These are phyloP conservation scores for Orthonyx spaldingii DNA, from an alignment of 2,113 vertebrate genomes.

Conservation along the genomic window DNA sequence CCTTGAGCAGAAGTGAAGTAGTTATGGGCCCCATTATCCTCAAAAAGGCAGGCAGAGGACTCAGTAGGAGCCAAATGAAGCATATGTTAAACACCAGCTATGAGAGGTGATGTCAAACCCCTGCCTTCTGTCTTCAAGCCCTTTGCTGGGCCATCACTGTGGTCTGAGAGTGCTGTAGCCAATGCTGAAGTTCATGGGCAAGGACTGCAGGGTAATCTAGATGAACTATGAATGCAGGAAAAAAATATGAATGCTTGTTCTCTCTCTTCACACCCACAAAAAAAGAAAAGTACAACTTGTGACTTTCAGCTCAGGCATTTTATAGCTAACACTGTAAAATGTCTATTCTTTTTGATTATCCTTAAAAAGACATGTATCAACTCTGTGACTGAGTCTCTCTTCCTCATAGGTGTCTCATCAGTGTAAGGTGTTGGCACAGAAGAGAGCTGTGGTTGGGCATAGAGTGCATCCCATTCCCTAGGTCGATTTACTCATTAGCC, in stretches of 20 bases:
- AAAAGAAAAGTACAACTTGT: neutral
- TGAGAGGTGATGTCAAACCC: neutral
- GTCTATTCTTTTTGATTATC: neutral
- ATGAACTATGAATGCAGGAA: neutral
- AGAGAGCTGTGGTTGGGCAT: neutral
- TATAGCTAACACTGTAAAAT: neutral
- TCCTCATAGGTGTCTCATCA: neutral
- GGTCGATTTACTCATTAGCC: neutral
- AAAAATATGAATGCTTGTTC: neutral
- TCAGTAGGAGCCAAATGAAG: neutral
- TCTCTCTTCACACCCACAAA: neutral
- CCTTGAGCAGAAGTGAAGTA: neutral
- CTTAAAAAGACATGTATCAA: neutral
- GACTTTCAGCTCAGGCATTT: neutral
- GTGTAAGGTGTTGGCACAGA: neutral
- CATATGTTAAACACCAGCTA: neutral
- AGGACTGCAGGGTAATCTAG: neutral
- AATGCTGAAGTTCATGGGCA: neutral
- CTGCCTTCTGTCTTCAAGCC: neutral
- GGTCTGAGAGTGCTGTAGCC: neutral
- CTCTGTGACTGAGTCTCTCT: neutral
- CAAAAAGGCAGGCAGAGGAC: neutral
- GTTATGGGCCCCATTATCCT: neutral
- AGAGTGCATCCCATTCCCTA: neutral
- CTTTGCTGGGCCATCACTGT: neutral